Conservation (phyloP, 2,113 vertebrate genomes). For the Stegostoma tigrinum region DNA sequence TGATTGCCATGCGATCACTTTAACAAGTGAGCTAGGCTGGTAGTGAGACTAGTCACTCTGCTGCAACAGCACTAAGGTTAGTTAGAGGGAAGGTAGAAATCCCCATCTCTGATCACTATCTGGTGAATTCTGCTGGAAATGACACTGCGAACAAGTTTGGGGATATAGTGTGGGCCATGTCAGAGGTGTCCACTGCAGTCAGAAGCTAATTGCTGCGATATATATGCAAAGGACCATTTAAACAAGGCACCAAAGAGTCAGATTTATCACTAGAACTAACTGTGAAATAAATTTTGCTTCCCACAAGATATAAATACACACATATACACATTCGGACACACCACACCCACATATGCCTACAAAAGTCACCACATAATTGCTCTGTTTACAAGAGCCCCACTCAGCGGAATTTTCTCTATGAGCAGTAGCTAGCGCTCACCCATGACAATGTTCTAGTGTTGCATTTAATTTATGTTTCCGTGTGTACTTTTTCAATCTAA, state of each 20-base stretch:
- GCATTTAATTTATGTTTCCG: neutral
- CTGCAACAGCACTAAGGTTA: neutral
- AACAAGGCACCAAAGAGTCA: constrained; percentile 29
- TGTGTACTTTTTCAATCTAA: neutral
- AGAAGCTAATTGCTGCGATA: neutral
- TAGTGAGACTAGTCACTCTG: neutral
- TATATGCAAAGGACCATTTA: neutral
- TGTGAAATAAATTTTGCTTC: neutral
- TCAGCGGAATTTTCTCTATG: neutral
- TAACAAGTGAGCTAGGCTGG: neutral
- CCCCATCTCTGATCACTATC: neutral
- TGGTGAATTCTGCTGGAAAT: neutral
- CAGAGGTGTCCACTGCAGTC: neutral
- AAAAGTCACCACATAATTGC: neutral
- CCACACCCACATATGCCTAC: neutral
- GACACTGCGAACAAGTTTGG: neutral
- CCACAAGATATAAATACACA: neutral
- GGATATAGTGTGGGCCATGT: neutral
- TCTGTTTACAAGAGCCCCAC: neutral
- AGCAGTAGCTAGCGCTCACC: neutral
- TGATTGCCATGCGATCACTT: neutral
- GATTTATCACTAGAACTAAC: neutral
- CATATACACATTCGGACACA: neutral
- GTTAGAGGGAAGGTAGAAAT: neutral
- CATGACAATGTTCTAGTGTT: neutral